phyloP scores from a whole-genome alignment of 2,888 invertebrate genomes.

The Erebia epiphron region DNA sequence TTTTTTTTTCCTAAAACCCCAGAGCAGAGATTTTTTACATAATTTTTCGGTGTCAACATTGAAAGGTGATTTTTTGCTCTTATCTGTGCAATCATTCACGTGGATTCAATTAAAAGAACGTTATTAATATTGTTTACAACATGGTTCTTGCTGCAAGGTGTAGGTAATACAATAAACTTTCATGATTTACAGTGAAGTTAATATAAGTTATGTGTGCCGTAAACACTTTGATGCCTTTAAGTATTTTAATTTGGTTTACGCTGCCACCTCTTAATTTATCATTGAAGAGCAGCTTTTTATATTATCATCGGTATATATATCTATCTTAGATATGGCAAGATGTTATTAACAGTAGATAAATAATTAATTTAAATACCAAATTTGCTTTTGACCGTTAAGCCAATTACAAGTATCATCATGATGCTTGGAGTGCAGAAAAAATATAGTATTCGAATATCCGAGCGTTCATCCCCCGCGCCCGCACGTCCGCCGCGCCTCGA shows the following conservation, averaged over 20 bases:
- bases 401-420: conserved; percentile 79
- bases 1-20: conserved; percentile 60
- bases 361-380: conserved; percentile 68
- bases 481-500: conserved; percentile 81
- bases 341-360: conserved; percentile 44
- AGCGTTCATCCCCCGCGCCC: conserved; percentile 80
- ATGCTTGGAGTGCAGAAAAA: conserved; percentile 77
- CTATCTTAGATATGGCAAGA: conserved; percentile 51
- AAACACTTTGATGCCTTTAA: conserved; percentile 49
- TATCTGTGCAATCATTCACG: conserved; percentile 58
- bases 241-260: conserved; percentile 46
- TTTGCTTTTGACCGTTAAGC: conserved; percentile 71
- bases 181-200: conserved; percentile 18
- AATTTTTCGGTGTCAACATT: conserved; percentile 72
- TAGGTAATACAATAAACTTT: conserved; percentile 58
- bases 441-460: conserved; percentile 80
- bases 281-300: conserved; percentile 37
- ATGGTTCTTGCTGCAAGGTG: conserved; percentile 46
- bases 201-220: conserved; percentile 15
- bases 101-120: conserved; percentile 57
- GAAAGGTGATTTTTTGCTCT: conserved; percentile 59
- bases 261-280: conserved; percentile 53
- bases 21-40: conserved; percentile 54
- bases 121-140: conserved; percentile 33
- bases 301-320: conserved; percentile 44